Conservation (phyloP, 2,888 invertebrate genomes). For the Synanthedon myopaeformis region DNA sequence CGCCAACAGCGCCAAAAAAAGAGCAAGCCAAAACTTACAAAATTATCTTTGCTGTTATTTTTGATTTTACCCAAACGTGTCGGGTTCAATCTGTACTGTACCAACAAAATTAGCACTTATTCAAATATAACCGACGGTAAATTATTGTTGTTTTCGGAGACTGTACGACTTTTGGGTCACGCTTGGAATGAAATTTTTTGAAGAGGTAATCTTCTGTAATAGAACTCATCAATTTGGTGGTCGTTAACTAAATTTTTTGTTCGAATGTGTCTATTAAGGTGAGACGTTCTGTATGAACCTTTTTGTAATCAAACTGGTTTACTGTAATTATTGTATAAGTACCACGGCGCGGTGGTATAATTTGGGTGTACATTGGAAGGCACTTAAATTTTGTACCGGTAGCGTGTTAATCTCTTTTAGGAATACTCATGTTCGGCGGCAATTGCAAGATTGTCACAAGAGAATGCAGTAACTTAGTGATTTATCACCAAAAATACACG, state of each 20-base stretch:
- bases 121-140: too few species aligned
- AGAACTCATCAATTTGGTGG: slow-evolving; percentile 42
- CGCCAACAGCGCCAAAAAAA: slow-evolving; percentile 16
- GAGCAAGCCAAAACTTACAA: slow-evolving; percentile 10
- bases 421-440: too few species aligned
- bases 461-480: too few species aligned
- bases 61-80: neutral
- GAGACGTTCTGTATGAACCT: slow-evolving; percentile 15
- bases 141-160: slow-evolving; percentile 3
- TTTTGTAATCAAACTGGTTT: neutral
- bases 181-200: slow-evolving; percentile 25
- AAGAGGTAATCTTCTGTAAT: slow-evolving; percentile 38
- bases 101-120: too few species aligned
- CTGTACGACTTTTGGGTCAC: slow-evolving; percentile 20
- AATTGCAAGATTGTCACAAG: too few species aligned
- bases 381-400: too few species aligned
- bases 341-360: neutral
- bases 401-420: too few species aligned
- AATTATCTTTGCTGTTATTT: slow-evolving; percentile 14
- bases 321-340: neutral
- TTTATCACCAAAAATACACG: too few species aligned
- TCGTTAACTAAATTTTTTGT: slow-evolving; percentile 35
- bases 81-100: too few species aligned
- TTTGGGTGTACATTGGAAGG: too few species aligned
- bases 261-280: slow-evolving; percentile 20